Evolutionary conservation across 2,888 invertebrate genomes (phyloP), one percentile per base, ranked within the genome.

Genomic region (Caenorhabditis afra): DNA sequence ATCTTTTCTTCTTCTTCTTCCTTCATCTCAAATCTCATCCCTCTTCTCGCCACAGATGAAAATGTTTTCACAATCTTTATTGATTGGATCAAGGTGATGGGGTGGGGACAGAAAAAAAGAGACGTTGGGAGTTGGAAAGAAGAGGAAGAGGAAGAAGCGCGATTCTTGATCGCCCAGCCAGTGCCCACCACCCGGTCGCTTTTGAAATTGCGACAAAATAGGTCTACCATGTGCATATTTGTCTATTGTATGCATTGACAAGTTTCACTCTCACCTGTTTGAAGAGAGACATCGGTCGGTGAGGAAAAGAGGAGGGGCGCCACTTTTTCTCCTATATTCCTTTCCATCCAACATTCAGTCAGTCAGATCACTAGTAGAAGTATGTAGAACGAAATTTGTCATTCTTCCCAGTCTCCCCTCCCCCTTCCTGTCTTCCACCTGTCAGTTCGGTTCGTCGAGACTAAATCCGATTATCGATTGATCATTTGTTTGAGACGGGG

Each of bases 141-240:
- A 23, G 18, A 57, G 14, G n/a, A 29, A 53, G 37, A 29, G 41
- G 41, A 49, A 49, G 18, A 47, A 35, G 39, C 8, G 20, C 8
- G 29, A 29, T 29, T 29, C 29, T 29, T 29, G 29, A 29, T 29
- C 29, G 29, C 4, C 29, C 29, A 29, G 29, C 29, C 7, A 29
- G 29, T 29, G 29, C 29, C 29, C 29, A 7, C 29, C 29, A 3
- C 29, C 29, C 29, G 3, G 4, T 29, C 29, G 3, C 29, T 29
- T 5, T 41, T 41, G 50, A 52, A 61, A n/a, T n/a, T 53, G 23
- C 8, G 55, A 66, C 49, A 70, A 77, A 77, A 61, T 68, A 77
- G 77, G 77, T 77, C 77, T 77, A 77, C 77, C 77, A 77, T 77
- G 77, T 77, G 77, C 68, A 70, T 77, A 77, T 77, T 77, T 74